Conservation (phyloP, 2,888 invertebrate species). For the Mermis nigrescens region DNA sequence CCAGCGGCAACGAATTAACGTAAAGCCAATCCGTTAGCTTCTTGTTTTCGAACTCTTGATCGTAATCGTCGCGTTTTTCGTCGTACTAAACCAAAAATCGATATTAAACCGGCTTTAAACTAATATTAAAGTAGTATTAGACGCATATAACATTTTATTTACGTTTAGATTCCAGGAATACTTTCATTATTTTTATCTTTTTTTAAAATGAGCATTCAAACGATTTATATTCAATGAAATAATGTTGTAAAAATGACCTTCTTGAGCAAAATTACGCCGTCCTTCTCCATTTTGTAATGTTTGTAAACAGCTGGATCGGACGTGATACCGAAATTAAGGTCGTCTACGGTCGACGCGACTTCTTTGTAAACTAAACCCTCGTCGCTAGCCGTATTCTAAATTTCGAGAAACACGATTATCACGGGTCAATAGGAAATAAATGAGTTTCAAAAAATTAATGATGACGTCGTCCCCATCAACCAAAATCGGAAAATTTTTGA, state of each 20-base stretch:
- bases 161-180: no score
- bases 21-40: constrained; percentile 22
- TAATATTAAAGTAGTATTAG: no score
- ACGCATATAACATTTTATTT: no score
- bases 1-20: constrained; percentile 30
- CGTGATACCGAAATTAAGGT: constrained; percentile 68
- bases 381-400: constrained; percentile 50
- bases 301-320: constrained; percentile 54
- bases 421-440: no score
- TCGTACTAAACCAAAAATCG: constrained; percentile 24
- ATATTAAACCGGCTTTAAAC: no score
- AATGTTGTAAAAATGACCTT: no score
- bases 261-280: constrained; percentile 69
- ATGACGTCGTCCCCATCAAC: no score
- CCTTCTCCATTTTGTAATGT: constrained; percentile 59
- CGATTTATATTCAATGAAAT: no score
- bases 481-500: neutral
- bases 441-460: no score
- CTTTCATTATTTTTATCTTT: no score
- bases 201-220: no score
- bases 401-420: constrained; percentile 14
- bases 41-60: constrained; percentile 15
- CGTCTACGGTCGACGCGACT: constrained; percentile 61
- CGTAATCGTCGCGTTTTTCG: constrained; percentile 27
- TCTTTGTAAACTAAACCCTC: constrained; percentile 63